These are phyloP conservation scores for Macrotis lagotis DNA, from an alignment of 2,113 vertebrate species.

Conservation along the genomic window DNA sequence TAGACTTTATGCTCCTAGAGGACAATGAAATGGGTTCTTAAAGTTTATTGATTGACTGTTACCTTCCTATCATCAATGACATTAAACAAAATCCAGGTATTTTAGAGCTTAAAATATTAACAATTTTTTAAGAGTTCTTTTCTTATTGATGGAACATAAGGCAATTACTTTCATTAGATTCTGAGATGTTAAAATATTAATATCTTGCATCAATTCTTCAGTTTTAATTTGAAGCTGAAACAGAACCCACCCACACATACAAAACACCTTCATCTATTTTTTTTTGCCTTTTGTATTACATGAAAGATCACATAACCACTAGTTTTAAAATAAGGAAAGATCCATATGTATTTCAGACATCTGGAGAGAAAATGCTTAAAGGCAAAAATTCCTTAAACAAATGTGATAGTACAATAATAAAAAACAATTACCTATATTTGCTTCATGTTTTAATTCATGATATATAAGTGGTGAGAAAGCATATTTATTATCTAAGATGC, in stretches of 20 bases:
- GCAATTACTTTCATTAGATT: slow-evolving; percentile 49
- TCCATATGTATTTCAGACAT: slow-evolving; percentile 46
- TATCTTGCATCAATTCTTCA: not conserved
- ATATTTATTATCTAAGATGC: not conserved
- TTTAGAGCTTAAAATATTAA: slow-evolving; percentile 42
- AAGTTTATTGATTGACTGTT: not conserved
- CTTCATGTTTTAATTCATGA: slow-evolving; percentile 18
- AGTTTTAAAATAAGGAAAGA: slow-evolving; percentile 39
- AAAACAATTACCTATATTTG: not conserved
- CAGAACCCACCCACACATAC: slow-evolving; percentile 17
- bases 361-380: slow-evolving; percentile 59
- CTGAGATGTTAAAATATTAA: slow-evolving; percentile 30
- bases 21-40: not conserved
- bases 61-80: slow-evolving; percentile 18
- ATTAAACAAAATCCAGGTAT: slow-evolving; percentile 20
- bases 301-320: slow-evolving; percentile 45
- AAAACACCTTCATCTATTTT: slow-evolving; percentile 37
- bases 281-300: slow-evolving; percentile 16
- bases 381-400: slow-evolving; percentile 58
- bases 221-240: slow-evolving; percentile 53
- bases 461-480: not conserved
- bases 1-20: not conserved
- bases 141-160: slow-evolving; percentile 53
- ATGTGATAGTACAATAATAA: not conserved
- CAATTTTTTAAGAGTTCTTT: slow-evolving; percentile 46